Evolutionary conservation across 2,888 invertebrate species (phyloP).

Genomic region (Hermaeophaga mercurialis): DNA sequence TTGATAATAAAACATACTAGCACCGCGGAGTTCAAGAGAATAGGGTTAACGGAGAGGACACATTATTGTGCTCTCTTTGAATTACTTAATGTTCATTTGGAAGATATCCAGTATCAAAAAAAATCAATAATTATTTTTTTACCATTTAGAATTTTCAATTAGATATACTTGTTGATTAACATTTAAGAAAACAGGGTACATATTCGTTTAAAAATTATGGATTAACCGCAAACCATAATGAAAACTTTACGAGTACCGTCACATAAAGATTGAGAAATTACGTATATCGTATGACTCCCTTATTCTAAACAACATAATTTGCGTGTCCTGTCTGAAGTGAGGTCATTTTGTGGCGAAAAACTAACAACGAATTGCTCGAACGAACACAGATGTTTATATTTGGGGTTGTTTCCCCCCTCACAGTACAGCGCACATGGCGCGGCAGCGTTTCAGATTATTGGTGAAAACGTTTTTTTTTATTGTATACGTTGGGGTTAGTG

Average conservation of each 20-base stretch:
- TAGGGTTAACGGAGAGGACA: too few species aligned
- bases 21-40: too few species aligned
- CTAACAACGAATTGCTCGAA: conserved; percentile 32
- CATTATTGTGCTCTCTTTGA: too few species aligned
- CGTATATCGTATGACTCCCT: background rate
- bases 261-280: background rate
- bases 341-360: conserved; percentile 40
- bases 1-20: too few species aligned
- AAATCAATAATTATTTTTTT: too few species aligned
- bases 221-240: background rate
- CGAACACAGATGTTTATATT: conserved; percentile 39
- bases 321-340: conserved; percentile 13
- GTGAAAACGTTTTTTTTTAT: background rate
- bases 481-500: background rate
- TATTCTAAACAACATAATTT: conserved; percentile 24
- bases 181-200: too few species aligned
- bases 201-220: too few species aligned
- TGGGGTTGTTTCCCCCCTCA: conserved; percentile 32
- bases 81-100: too few species aligned
- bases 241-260: background rate
- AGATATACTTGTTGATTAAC: too few species aligned
- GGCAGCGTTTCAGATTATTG: conserved; percentile 4
- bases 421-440: background rate
- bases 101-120: too few species aligned
- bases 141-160: too few species aligned